Percentiles rank a stretch among this genome's conserved stretches.
phyloP scores from a whole-genome alignment of 2,888 invertebrate genomes.

The Tineola bisselliella region DNA sequence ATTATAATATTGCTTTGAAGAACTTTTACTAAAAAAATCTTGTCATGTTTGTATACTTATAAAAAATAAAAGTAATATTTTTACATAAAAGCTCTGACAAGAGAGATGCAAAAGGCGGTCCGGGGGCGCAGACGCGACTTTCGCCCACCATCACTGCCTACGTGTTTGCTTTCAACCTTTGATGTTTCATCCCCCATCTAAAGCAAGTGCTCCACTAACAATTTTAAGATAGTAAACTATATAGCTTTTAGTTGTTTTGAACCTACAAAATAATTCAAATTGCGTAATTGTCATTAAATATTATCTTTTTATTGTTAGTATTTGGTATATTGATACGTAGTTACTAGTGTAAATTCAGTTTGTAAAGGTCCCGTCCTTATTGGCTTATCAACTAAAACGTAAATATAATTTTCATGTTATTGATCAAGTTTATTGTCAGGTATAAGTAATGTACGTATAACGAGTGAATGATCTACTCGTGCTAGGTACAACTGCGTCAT shows the following conservation, averaged over 20 bases:
- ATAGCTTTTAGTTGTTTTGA: not conserved
- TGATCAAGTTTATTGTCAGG: not conserved
- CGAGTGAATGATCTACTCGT: not conserved
- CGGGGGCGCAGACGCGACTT: constrained; percentile 18
- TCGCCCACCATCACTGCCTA: constrained; percentile 21
- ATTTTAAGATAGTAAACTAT: not conserved
- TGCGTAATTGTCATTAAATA: not conserved
- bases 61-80: constrained; percentile 17
- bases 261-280: not conserved
- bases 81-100: constrained; percentile 4
- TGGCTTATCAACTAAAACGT: too few relatives aligned
- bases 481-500: not conserved
- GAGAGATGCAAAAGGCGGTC: constrained; percentile 14
- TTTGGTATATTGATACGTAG: too few relatives aligned
- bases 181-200: not conserved
- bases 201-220: not conserved
- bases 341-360: too few relatives aligned
- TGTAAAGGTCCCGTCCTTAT: too few relatives aligned
- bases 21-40: too few relatives aligned
- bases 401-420: too few relatives aligned
- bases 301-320: too few relatives aligned
- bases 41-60: constrained; percentile 9
- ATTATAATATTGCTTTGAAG: too few relatives aligned
- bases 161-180: constrained; percentile 1
- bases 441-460: not conserved